phyloP scores from a whole-genome alignment of 2,113 vertebrate genomes.

The Miniopterus natalensis region DNA sequence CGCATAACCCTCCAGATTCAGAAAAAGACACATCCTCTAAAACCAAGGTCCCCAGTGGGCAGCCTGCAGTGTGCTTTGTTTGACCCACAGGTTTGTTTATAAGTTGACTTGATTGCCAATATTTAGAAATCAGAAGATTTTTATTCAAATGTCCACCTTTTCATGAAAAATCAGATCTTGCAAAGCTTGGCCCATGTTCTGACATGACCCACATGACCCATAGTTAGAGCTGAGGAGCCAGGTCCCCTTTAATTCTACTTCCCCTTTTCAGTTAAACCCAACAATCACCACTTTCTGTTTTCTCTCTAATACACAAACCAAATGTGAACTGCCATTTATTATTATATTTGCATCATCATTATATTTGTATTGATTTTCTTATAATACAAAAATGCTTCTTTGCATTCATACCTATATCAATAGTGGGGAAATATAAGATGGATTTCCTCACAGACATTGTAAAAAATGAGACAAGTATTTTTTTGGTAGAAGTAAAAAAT shows the following conservation, averaged over 20 bases:
- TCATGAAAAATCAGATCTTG: not conserved
- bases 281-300: not conserved
- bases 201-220: not conserved
- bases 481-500: constrained; percentile 17
- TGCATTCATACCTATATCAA: not conserved
- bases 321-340: not conserved
- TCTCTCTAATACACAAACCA: not conserved
- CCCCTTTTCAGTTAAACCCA: not conserved
- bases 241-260: not conserved
- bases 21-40: not conserved
- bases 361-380: not conserved
- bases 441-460: not conserved
- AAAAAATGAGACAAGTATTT: not conserved
- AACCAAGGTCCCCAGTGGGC: too few relatives aligned
- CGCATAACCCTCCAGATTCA: not conserved
- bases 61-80: not conserved
- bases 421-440: not conserved
- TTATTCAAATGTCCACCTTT: not conserved
- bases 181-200: not conserved
- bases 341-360: not conserved
- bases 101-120: not conserved
- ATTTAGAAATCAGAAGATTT: constrained; percentile 14
- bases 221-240: not conserved
- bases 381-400: not conserved
- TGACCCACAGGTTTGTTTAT: not conserved